A percentile compares a stretch with the other conserved stretches of the same genome.
Conservation (phyloP, 2,797 vertebrate species). For the Schizopygopsis pylzovi region DNA sequence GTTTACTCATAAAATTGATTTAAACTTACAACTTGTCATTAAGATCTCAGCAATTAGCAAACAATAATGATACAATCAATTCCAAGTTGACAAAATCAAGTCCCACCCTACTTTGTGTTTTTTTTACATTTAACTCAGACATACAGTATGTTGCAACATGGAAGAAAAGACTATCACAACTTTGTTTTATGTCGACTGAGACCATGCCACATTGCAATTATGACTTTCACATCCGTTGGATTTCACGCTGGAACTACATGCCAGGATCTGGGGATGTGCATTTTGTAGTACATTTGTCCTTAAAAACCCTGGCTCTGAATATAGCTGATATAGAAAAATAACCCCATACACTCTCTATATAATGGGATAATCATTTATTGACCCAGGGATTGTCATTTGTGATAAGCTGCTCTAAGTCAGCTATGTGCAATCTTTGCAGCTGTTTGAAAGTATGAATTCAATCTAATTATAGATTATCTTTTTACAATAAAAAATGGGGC, state of each 20-base stretch:
- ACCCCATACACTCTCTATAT: not conserved
- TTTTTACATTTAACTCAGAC: not conserved
- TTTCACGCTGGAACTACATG: not conserved
- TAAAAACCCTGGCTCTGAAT: not conserved
- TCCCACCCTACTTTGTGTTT: not conserved
- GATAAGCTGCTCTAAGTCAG: not conserved
- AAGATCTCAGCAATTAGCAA: not conserved
- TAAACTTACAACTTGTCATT: too few species aligned
- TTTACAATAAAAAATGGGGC: not conserved
- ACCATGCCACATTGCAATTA: not conserved
- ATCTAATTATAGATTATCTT: not conserved
- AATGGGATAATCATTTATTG: not conserved
- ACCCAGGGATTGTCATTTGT: constrained; percentile 4
- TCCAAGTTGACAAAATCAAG: not conserved
- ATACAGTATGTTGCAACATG: not conserved
- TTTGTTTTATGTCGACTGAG: not conserved
- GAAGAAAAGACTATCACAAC: not conserved
- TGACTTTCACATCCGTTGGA: not conserved
- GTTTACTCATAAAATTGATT: not conserved
- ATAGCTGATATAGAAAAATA: not conserved
- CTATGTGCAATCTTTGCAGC: constrained; percentile 1
- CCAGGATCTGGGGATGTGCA: not conserved
- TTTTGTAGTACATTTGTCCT: not conserved
- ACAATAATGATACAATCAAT: not conserved
- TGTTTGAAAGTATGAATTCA: not conserved